Evolutionary conservation across 1,140 invertebrate species (phyloP).

Genomic region (Oedothorax gibbosus): DNA sequence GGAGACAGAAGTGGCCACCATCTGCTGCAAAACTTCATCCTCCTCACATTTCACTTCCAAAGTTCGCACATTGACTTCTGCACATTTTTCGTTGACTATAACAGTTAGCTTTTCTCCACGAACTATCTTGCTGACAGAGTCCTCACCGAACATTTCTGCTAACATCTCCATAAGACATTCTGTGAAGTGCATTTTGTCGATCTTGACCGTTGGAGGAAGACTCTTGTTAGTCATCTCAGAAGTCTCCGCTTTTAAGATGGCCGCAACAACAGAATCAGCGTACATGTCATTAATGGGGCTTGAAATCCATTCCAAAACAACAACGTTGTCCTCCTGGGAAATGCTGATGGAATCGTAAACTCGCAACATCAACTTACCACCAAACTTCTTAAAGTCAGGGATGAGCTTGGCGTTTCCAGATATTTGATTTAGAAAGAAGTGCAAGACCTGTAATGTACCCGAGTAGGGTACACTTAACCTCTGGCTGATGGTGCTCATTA

Average conservation of each 20-base stretch:
- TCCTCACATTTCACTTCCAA: constrained; percentile 85
- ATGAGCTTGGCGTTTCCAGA: constrained; percentile 83
- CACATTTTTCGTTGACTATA: constrained; percentile 84
- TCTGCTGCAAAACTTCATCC: constrained; percentile 85
- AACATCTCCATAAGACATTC: constrained; percentile 94
- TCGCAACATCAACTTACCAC: constrained; percentile 78
- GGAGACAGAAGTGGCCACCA: constrained; percentile 85
- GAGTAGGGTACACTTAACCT: constrained; percentile 88
- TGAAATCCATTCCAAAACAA: constrained; percentile 92
- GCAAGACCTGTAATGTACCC: constrained; percentile 82
- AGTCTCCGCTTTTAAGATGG: constrained; percentile 62
- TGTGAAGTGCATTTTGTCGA: constrained; percentile 69
- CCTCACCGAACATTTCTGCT: constrained; percentile 95
- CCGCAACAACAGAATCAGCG: constrained; percentile 92
- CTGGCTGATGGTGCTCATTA: constrained; percentile 91
- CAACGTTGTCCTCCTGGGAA: constrained; percentile 84
- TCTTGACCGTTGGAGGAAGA: constrained; percentile 41
- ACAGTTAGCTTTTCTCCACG: constrained; percentile 90
- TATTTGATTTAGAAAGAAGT: constrained; percentile 85
- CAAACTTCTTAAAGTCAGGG: constrained; percentile 73
- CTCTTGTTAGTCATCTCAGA: constrained; percentile 26
- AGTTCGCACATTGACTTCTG: constrained; percentile 85
- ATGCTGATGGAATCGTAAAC: constrained; percentile 81
- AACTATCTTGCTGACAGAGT: constrained; percentile 93
- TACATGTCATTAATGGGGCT: constrained; percentile 98